Evolutionary conservation across 2,113 vertebrate species (phyloP).

Genomic region (Spea bombifrons): DNA sequence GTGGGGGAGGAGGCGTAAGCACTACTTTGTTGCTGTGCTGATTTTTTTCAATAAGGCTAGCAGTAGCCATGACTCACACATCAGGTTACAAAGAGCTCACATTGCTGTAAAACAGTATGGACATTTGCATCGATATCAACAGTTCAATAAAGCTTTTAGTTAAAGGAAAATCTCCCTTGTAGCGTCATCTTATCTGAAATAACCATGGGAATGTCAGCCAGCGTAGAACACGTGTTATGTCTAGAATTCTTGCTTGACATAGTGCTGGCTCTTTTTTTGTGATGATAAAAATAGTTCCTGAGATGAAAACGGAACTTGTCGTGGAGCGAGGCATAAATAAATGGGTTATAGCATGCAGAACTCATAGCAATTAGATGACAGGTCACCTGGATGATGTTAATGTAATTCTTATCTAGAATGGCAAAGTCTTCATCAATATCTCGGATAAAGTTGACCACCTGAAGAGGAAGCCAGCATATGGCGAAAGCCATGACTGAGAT

Average conservation of each 20-base stretch:
- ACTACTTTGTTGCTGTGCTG: too few relatives aligned
- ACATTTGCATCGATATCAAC: not conserved
- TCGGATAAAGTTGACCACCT: slow-evolving; percentile 77
- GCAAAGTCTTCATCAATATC: slow-evolving; percentile 72
- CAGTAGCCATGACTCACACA: not conserved
- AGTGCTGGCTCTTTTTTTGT: slow-evolving; percentile 52
- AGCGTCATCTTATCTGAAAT: slow-evolving; percentile 56
- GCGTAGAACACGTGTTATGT: slow-evolving; percentile 63
- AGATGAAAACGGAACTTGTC: slow-evolving; percentile 71
- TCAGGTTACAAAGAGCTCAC: not conserved
- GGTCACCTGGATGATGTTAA: slow-evolving; percentile 73
- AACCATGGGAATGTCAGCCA: slow-evolving; percentile 55
- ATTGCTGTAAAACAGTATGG: not conserved
- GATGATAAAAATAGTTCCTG: slow-evolving; percentile 56
- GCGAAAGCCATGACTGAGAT: slow-evolving; percentile 78
- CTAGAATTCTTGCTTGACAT: slow-evolving; percentile 58
- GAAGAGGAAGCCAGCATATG: slow-evolving; percentile 82
- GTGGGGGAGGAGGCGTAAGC: too few relatives aligned
- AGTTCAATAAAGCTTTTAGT: not conserved
- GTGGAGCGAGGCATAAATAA: slow-evolving; percentile 76
- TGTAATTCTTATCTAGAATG: slow-evolving; percentile 70
- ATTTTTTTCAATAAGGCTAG: not conserved
- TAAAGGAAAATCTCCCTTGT: slow-evolving; percentile 51
- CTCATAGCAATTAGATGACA: slow-evolving; percentile 77
- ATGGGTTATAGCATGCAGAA: slow-evolving; percentile 78